phyloP scores from a whole-genome alignment of 2,888 invertebrate species.

The Petrolisthes manimaculis region DNA sequence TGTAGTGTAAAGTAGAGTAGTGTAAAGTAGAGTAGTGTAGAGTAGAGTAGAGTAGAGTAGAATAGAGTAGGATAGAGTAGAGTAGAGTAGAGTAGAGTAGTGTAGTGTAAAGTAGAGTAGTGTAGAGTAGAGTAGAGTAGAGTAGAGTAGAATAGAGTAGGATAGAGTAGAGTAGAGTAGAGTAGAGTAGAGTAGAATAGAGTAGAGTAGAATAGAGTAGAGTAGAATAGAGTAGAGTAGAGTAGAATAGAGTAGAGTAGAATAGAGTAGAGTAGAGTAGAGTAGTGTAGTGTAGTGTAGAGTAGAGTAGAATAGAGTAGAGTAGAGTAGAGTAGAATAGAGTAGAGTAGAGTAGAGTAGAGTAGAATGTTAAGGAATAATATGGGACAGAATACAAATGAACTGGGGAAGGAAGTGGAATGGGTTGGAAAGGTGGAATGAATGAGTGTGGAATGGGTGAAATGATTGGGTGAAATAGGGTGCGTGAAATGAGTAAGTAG shows the following conservation, averaged over 20 bases:
- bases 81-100: neutral
- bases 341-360: too few species aligned
- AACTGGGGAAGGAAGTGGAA: too few species aligned
- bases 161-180: slow-evolving; percentile 6
- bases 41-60: neutral
- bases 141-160: neutral
- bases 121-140: neutral
- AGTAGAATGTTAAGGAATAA: too few species aligned
- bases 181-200: too few species aligned
- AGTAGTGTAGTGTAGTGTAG: too few species aligned
- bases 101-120: neutral
- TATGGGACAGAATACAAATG: too few species aligned
- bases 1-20: too few species aligned
- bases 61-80: neutral
- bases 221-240: neutral
- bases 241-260: neutral
- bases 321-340: neutral
- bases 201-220: neutral
- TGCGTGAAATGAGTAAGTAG: too few species aligned
- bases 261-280: neutral
- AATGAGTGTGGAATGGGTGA: too few species aligned
- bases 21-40: too few species aligned
- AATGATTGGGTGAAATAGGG: too few species aligned
- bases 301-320: neutral
- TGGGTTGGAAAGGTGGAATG: too few species aligned